Evolutionary conservation across 1,140 invertebrate genomes (phyloP).

Genomic region (Caenorhabditis tropicalis): DNA sequence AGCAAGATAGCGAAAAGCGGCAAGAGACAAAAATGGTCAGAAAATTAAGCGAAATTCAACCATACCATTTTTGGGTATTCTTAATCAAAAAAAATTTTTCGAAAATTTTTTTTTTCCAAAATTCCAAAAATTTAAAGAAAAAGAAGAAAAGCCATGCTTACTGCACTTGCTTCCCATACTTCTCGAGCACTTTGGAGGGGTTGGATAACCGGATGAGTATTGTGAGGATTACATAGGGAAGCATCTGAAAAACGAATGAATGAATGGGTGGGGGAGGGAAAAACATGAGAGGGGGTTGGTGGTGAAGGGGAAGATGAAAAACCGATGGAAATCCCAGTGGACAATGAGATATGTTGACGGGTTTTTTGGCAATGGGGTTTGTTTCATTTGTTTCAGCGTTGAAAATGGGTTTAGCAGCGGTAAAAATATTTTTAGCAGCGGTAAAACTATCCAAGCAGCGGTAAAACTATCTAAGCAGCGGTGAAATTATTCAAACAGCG

Average conservation of each 20-base stretch:
- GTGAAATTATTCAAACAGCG: too few species aligned
- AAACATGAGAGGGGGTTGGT: background rate
- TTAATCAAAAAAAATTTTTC: too few species aligned
- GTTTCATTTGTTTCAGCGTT: background rate
- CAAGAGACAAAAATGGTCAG: too few species aligned
- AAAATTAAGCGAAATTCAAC: too few species aligned
- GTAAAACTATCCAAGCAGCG: too few species aligned
- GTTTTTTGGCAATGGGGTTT: background rate
- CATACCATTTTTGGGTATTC: too few species aligned
- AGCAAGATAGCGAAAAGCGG: too few species aligned
- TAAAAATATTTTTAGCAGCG: too few species aligned
- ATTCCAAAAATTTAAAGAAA: background rate
- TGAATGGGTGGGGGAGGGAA: background rate
- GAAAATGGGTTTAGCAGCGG: too few species aligned
- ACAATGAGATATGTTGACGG: background rate
- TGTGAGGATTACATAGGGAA: conserved; percentile 3
- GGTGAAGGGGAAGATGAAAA: background rate
- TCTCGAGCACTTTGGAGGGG: background rate
- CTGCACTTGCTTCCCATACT: conserved; percentile 42
- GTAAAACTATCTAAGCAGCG: too few species aligned
- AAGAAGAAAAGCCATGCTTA: conserved; percentile 26
- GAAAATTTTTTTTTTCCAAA: too few species aligned
- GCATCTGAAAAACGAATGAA: background rate
- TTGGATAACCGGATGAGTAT: background rate
- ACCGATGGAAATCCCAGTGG: background rate